Evolutionary conservation across 1,140 invertebrate species (phyloP).

Genomic region (Aleiodes sp.): DNA sequence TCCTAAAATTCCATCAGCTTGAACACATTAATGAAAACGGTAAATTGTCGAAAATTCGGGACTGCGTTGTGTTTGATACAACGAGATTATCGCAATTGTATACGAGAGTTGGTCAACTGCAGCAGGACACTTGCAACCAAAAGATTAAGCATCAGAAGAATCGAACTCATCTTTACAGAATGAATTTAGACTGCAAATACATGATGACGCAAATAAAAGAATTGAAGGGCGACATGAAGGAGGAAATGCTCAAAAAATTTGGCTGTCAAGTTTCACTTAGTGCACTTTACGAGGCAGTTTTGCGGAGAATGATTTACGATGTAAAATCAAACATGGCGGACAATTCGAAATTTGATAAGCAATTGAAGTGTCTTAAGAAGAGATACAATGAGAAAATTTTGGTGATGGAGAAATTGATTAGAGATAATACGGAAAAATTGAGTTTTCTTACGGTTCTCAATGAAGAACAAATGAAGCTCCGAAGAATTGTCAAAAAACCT

Average conservation of each 20-base stretch:
- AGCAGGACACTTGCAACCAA: conserved; percentile 71
- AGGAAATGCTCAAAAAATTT: conserved; percentile 70
- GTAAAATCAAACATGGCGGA: conserved; percentile 64
- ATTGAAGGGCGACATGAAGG: conserved; percentile 64
- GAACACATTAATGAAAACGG: conserved; percentile 68
- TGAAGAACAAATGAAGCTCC: conserved; percentile 67
- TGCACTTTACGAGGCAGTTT: conserved; percentile 68
- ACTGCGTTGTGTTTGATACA: conserved; percentile 74
- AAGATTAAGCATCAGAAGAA: conserved; percentile 70
- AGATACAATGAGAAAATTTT: conserved; percentile 53
- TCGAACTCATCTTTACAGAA: conserved; percentile 65
- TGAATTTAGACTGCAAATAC: conserved; percentile 68
- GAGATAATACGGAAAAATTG: conserved; percentile 69
- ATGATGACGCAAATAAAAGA: conserved; percentile 67
- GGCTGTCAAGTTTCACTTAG: conserved; percentile 67
- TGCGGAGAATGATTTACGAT: conserved; percentile 67
- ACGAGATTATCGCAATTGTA: conserved; percentile 68
- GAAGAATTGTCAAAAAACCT: conserved; percentile 52
- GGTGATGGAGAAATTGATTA: conserved; percentile 61
- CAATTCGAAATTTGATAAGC: conserved; percentile 58
- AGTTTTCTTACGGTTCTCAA: conserved; percentile 68
- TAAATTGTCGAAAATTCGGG: conserved; percentile 65
- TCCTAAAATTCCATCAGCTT: conserved; percentile 74
- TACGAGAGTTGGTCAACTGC: conserved; percentile 71
- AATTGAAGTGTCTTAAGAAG: conserved; percentile 50